phyloP scores from a whole-genome alignment of 2,888 invertebrate species.

The Cryptophagus acutangulus region DNA sequence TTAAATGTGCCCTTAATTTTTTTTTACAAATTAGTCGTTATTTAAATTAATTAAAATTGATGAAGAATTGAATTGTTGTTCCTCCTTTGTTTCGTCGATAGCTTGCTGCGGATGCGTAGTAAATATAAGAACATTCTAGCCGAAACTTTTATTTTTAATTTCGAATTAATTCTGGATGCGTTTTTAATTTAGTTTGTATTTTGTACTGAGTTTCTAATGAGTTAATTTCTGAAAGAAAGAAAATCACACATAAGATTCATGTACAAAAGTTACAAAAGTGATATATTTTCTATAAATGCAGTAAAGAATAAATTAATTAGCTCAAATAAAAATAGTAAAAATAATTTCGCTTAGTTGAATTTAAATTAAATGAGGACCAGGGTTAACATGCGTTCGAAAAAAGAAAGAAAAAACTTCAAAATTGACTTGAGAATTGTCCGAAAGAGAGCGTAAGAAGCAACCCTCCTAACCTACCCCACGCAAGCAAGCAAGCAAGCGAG shows the following conservation, averaged over 20 bases:
- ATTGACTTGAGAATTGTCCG: no score
- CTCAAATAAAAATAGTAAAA: no score
- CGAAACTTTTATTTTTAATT: constrained; percentile 36
- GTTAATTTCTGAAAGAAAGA: constrained; percentile 31
- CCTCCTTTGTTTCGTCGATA: constrained; percentile 37
- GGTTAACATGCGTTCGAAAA: no score
- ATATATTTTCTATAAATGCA: background rate
- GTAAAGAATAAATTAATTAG: no score
- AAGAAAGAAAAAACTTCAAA: no score
- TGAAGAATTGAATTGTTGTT: constrained; percentile 23
- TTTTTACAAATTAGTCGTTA: background rate
- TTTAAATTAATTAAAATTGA: constrained; percentile 22
- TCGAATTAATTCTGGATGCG: no score
- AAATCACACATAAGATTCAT: constrained; percentile 10
- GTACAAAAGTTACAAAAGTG: background rate
- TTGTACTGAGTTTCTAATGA: constrained; percentile 7
- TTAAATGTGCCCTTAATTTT: constrained; percentile 30
- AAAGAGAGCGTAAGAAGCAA: no score
- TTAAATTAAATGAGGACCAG: no score
- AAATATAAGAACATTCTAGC: constrained; percentile 36
- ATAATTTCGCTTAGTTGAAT: no score
- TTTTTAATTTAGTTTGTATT: constrained; percentile 33
- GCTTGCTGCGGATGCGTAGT: constrained; percentile 40
- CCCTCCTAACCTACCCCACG: no score
- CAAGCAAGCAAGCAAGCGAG: no score